Evolutionary conservation across 2,797 vertebrate genomes (phyloP).

Genomic region (Chanos chanos): DNA sequence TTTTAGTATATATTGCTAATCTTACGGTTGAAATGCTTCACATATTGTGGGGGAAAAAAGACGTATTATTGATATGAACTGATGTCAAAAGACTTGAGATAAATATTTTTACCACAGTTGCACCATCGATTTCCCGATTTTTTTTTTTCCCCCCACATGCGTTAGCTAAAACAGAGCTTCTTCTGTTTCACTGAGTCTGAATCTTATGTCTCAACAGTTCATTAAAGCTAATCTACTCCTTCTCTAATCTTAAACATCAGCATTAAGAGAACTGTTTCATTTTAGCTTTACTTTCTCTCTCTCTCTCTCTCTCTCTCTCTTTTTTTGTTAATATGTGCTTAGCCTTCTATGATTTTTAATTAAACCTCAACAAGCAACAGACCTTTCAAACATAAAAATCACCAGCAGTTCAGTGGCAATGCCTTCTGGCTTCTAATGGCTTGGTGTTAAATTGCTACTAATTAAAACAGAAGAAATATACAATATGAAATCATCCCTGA

Average conservation of each 20-base stretch:
- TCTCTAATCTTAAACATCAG: constrained; percentile 56
- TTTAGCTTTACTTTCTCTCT: constrained; percentile 38
- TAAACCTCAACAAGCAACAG: constrained; percentile 56
- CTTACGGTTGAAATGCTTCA: too few species aligned
- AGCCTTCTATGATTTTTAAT: constrained; percentile 59
- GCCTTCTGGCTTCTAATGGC: constrained; percentile 54
- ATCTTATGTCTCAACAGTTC: constrained; percentile 49
- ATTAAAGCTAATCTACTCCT: constrained; percentile 50
- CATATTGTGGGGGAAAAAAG: too few species aligned
- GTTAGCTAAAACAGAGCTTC: background rate
- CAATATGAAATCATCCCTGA: constrained; percentile 44
- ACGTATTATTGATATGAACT: too few species aligned
- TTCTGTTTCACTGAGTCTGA: constrained; percentile 10
- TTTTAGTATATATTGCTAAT: too few species aligned
- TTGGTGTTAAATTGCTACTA: constrained; percentile 54
- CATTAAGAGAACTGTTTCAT: constrained; percentile 46
- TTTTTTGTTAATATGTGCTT: constrained; percentile 40
- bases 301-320: constrained; percentile 25
- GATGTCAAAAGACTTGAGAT: too few species aligned
- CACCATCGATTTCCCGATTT: too few species aligned
- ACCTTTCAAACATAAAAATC: constrained; percentile 60
- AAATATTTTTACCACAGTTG: too few species aligned
- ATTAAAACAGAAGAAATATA: constrained; percentile 55
- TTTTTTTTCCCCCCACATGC: too few species aligned
- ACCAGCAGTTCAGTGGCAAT: constrained; percentile 56